phyloP scores from a whole-genome alignment of 1,140 invertebrate genomes.

The Cryptotermes secundus region DNA sequence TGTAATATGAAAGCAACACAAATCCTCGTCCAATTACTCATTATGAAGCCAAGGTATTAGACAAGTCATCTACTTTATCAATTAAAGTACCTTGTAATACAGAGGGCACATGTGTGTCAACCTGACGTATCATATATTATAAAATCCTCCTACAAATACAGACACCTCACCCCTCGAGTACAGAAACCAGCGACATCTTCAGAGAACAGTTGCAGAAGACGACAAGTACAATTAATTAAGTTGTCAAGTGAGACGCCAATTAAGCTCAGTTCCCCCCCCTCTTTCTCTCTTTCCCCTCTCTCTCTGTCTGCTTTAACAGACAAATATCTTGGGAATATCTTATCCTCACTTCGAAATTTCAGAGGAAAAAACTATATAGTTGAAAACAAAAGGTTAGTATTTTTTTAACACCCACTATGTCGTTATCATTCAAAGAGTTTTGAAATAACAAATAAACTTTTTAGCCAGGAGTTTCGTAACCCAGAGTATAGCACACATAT shows the following conservation, averaged over 20 bases:
- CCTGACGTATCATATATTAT: background rate
- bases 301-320: background rate
- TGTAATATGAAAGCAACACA: background rate
- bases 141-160: background rate
- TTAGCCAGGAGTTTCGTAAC: too few relatives aligned
- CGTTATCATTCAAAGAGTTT: background rate
- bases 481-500: too few relatives aligned
- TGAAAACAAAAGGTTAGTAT: too few relatives aligned
- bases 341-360: background rate
- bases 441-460: background rate
- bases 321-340: background rate
- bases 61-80: background rate
- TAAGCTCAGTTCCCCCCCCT: background rate
- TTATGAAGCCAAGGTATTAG: background rate
- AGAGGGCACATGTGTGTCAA: background rate
- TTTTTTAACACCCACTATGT: too few relatives aligned
- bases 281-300: background rate
- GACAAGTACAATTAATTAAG: slow-evolving; percentile 14
- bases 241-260: background rate
- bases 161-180: background rate
- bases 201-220: background rate
- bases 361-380: background rate
- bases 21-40: background rate
- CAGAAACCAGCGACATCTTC: background rate
- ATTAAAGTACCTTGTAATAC: background rate